Evolutionary conservation across 1,140 invertebrate genomes (phyloP).

Genomic region (Holcopasites calliopsidis): DNA sequence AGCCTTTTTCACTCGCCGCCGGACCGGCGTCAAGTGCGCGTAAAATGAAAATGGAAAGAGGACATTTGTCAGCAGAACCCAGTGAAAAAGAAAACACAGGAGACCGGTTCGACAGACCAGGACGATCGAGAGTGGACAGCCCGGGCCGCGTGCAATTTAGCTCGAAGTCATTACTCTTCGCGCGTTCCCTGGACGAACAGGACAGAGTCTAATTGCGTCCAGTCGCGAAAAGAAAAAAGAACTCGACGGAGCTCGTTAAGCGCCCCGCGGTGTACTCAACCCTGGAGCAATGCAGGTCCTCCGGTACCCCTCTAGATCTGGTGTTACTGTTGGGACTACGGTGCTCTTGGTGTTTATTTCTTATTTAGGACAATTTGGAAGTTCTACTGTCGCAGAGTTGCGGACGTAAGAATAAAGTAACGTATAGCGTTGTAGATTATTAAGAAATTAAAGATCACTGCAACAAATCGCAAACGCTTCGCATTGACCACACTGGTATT

Average conservation of each 20-base stretch:
- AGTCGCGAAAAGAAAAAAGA: constrained; percentile 53
- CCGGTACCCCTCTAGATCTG: constrained; percentile 1
- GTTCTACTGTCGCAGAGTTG: no score
- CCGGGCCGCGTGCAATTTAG: constrained; percentile 55
- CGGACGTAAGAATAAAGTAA: no score
- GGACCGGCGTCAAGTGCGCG: neutral
- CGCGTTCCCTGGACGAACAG: constrained; percentile 58
- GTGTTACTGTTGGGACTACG: constrained; percentile 25
- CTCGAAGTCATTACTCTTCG: constrained; percentile 58
- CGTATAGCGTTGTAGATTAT: no score
- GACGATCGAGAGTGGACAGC: constrained; percentile 31
- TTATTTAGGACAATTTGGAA: no score
- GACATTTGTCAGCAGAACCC: constrained; percentile 27
- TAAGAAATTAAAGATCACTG: no score
- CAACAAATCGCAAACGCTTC: no score
- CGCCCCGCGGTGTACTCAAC: constrained; percentile 45
- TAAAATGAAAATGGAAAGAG: neutral
- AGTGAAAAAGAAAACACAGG: constrained; percentile 1
- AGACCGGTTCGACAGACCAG: constrained; percentile 32
- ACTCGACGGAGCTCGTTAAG: constrained; percentile 63
- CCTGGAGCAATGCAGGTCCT: constrained; percentile 9
- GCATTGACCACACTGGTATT: no score
- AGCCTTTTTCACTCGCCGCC: neutral
- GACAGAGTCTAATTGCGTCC: constrained; percentile 66
- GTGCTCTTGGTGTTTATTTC: no score